Percentiles rank a stretch among this genome's conserved stretches.
phyloP scores from a whole-genome alignment of 2,797 vertebrate genomes.

The Echeneis naucrates region DNA sequence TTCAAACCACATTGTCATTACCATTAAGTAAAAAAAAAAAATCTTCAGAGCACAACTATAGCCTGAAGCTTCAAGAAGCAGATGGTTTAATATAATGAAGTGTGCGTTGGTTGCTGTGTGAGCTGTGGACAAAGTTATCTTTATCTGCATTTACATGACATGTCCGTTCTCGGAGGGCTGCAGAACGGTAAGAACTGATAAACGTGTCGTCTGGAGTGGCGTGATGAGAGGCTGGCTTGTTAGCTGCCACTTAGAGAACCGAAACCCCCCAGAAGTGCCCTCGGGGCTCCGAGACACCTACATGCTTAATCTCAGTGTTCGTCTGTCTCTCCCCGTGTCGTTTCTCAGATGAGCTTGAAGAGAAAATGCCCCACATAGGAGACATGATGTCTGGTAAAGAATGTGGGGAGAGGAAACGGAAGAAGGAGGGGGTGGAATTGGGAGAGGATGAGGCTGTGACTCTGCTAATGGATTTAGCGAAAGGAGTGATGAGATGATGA shows the following conservation, averaged over 20 bases:
- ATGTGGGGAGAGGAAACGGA: constrained; percentile 10
- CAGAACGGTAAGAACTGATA: constrained; percentile 3
- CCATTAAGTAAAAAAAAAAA: background rate
- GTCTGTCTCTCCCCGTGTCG: background rate
- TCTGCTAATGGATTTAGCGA: constrained; percentile 54
- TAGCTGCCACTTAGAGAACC: constrained; percentile 19
- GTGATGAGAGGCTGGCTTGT: constrained; percentile 1
- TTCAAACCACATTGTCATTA: constrained; percentile 1
- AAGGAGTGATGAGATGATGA: constrained; percentile 24
- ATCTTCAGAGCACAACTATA: background rate
- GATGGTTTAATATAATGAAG: background rate
- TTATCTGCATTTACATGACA: constrained; percentile 1
- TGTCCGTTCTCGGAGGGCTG: constrained; percentile 2
- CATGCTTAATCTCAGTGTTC: constrained; percentile 10
- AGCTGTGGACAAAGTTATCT: background rate
- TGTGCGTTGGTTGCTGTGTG: background rate
- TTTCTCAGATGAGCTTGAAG: constrained; percentile 4
- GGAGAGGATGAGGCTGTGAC: constrained; percentile 41
- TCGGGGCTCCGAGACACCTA: constrained; percentile 13
- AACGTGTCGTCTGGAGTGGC: constrained; percentile 8
- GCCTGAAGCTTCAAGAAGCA: background rate
- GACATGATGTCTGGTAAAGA: constrained; percentile 11
- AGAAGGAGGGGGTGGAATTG: constrained; percentile 19
- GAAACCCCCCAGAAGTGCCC: background rate
- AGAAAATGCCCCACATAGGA: constrained; percentile 4